phyloP scores from a whole-genome alignment of 2,797 vertebrate species.

The Chaetophractus vellerosus region DNA sequence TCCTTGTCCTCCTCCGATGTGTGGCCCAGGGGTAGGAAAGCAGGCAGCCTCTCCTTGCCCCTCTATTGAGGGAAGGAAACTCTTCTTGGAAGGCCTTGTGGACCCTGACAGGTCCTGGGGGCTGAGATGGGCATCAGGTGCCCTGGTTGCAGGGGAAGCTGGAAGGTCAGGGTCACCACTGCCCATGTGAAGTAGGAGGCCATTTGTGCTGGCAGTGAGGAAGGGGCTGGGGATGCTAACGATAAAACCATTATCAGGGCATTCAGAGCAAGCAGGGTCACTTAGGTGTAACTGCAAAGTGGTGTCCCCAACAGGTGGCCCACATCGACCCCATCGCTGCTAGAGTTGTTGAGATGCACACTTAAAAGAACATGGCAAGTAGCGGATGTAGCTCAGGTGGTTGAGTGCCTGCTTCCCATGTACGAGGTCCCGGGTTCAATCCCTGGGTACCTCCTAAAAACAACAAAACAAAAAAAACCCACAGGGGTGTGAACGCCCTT shows the following conservation, averaged over 20 bases:
- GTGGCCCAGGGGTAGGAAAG: not conserved
- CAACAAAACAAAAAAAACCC: no score
- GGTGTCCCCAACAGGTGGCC: not conserved
- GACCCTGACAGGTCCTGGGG: not conserved
- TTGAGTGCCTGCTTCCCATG: no score
- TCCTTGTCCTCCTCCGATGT: not conserved
- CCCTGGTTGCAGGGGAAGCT: no score
- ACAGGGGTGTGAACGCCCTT: not conserved
- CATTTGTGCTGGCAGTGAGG: not conserved
- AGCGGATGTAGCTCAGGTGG: no score
- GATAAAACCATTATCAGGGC: not conserved
- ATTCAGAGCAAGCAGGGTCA: not conserved
- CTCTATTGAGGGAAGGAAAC: not conserved
- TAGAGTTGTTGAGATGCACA: not conserved
- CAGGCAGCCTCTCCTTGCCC: not conserved
- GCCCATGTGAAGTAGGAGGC: not conserved
- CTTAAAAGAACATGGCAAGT: not conserved
- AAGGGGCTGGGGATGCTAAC: not conserved
- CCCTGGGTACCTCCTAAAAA: no score
- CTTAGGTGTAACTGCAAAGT: not conserved
- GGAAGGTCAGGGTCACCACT: not conserved
- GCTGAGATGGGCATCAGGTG: not conserved
- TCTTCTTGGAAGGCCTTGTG: not conserved
- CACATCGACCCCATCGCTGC: not conserved
- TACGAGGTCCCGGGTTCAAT: no score